Percentiles rank a stretch among this genome's conserved stretches.
phyloP scores from a whole-genome alignment of 2,888 invertebrate species.

The Emmelina monodactyla region DNA sequence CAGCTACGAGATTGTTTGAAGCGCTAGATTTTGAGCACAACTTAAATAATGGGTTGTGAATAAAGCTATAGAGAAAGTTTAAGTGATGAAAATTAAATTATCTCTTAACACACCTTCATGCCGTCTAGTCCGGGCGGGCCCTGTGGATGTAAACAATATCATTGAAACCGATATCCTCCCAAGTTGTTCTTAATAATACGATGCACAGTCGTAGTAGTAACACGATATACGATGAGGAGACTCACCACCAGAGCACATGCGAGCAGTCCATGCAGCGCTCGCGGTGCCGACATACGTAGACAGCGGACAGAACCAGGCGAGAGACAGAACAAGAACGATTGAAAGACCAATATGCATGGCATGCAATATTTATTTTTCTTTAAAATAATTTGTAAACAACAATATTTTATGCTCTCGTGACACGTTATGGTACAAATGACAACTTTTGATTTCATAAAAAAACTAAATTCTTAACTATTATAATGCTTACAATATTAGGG shows the following conservation, averaged over 20 bases:
- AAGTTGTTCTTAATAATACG: too few species aligned
- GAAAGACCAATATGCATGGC: slow-evolving; percentile 45
- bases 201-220: neutral
- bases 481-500: slow-evolving; percentile 22
- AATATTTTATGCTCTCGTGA: slow-evolving; percentile 47
- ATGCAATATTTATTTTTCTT: slow-evolving; percentile 59
- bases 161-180: too few species aligned
- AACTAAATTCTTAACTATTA: slow-evolving; percentile 47
- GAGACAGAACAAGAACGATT: slow-evolving; percentile 11
- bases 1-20: too few species aligned
- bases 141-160: too few species aligned
- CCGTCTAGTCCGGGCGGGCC: slow-evolving; percentile 94
- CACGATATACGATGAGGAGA: neutral
- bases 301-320: slow-evolving; percentile 7
- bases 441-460: slow-evolving; percentile 49
- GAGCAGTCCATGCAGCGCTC: slow-evolving; percentile 44
- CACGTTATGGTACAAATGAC: slow-evolving; percentile 57
- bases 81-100: neutral
- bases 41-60: neutral
- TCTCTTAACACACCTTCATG: slow-evolving; percentile 82
- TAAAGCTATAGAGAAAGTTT: neutral
- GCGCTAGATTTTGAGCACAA: too few species aligned
- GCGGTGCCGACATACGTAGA: slow-evolving; percentile 7
- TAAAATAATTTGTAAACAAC: slow-evolving; percentile 63
- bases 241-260: neutral